Evolutionary conservation across 2,113 vertebrate genomes (phyloP), one percentile per base, ranked within the genome.

Genomic region (Passer domesticus): DNA sequence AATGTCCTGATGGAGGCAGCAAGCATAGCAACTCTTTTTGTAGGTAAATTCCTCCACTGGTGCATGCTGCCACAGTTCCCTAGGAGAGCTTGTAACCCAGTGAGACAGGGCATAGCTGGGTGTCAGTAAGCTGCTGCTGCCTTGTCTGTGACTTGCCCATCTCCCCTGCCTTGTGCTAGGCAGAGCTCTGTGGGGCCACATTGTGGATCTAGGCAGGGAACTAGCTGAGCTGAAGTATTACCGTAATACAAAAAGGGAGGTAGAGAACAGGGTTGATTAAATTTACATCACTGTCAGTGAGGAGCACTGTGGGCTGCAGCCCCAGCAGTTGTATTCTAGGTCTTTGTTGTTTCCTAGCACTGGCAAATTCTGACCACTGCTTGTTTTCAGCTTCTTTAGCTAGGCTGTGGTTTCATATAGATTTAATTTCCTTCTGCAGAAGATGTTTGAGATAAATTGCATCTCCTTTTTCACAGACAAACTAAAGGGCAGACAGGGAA

Each of bases 361-460:
- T 56, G 33, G 39, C 49, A 90, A 21, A 19, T 73, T 92, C 59
- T 91, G 50, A 15, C 44, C 4, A 0, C 43, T 80, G 75, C 67
- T 7, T 91, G 59, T 63, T 93, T 88, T 74, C 72, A 25, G 43
- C 83, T 94, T 55, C 77, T 83, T 92, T 62, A 77, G 55, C 50
- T n/a, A 67, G 63, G 21, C 21, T 58, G 21, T 73, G 46, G 43
- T 76, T 91, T 70, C 84, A 90, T 44, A 28, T 27, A 77, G 72
- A 24, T 66, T 77, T 44, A 50, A 87, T 95, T 94, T 95, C 77
- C 74, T 87, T 89, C 62, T 91, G 13, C 28, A 39, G 49, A 87
- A 91, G 78, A 87, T 76, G 25, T 83, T 52, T 85, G 67, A 83
- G 87, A 88, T 85, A 94, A 87, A 76, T 23, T 80, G 18, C 46